Evolutionary conservation across 35 echinoderm and acorn worm species (phyloP), one percentile per base, ranked within the genome.

Genomic region (Stichopus chloronotus): DNA sequence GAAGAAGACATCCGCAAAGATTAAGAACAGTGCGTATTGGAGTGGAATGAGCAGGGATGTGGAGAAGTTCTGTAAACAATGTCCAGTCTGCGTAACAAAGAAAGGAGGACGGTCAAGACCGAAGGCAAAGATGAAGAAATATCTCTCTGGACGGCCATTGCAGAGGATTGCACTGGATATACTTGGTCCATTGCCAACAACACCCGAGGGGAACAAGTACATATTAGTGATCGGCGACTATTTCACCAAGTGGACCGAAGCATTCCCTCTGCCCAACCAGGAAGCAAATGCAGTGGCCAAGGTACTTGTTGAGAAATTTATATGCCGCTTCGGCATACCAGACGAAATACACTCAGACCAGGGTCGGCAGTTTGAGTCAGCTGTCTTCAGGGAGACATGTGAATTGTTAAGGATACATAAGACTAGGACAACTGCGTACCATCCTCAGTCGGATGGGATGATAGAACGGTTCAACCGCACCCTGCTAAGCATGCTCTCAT

Each of bases 191-290:
- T 57, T 93, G 12, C 56, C 92, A 7, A 88, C 60, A 6, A 55
- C 92, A 12, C 21, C 10, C 12, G 1, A 54, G 8, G 84, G 92
- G 6, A 93, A 93, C 58, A 52, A 69, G 2, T 93, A 93, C 63
- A 53, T 93, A 17, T 13, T 93, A 22, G 83, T 88, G 7, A 78
- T 93, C 81, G 82, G 23, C 6, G 92, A 93, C 78, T 91, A 91
- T 91, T 96, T 96, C 54, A 93, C 92, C 25, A 91, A 96, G 56
- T 96, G 92, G 91, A 91, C 87, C 14, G 94, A 93, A 43, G 95
- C 95, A 5, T 90, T 60, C 74, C 52, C 59, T 5, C 59, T 93
- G 23, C 84, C 92, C 22, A 56, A 96, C 68, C 85, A 82, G 78
- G 84, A 88, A 56, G 95, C 95, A 3, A 59, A 60, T 43, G 94